A percentile compares a stretch with the other conserved stretches of the same genome.
These are phyloP conservation scores for Lasioglossum albipes DNA, from an alignment of 1,140 invertebrate species.

Conservation along the genomic window DNA sequence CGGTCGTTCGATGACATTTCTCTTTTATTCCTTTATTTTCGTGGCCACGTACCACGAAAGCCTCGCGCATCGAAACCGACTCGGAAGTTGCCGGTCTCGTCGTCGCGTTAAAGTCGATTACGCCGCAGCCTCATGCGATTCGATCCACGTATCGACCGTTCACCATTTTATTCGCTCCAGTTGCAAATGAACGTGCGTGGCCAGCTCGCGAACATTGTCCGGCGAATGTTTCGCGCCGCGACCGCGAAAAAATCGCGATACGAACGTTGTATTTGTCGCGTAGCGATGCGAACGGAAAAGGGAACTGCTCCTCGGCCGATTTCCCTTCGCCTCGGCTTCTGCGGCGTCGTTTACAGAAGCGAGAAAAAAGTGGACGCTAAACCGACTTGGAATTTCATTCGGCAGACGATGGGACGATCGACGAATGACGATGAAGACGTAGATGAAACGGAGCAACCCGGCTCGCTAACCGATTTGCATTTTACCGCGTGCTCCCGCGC, in stretches of 20 bases:
- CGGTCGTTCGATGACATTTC: constrained; percentile 69
- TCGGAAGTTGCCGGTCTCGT: constrained; percentile 50
- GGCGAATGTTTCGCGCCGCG: neutral
- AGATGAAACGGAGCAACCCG: neutral
- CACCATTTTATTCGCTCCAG: neutral
- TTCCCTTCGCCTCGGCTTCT: neutral
- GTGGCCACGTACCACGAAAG: constrained; percentile 37
- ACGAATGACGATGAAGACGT: constrained; percentile 2
- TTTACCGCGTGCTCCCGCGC: neutral
- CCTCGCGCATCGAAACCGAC: constrained; percentile 4
- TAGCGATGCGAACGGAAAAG: neutral
- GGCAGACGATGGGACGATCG: neutral
- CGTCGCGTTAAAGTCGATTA: constrained; percentile 23
- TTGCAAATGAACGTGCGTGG: constrained; percentile 5
- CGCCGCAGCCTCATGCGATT: neutral
- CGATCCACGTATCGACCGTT: constrained; percentile 26
- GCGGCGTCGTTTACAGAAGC: neutral
- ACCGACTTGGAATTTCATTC: neutral
- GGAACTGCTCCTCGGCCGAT: neutral
- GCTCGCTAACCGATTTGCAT: neutral
- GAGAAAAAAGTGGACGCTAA: neutral
- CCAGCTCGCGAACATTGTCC: neutral
- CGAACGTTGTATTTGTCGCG: neutral
- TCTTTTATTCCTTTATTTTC: constrained; percentile 62
- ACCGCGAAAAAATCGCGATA: neutral